A percentile compares a stretch with the other conserved stretches of the same genome.
Conservation (phyloP, 2,888 invertebrate species). For the Ophion obscuratus region DNA sequence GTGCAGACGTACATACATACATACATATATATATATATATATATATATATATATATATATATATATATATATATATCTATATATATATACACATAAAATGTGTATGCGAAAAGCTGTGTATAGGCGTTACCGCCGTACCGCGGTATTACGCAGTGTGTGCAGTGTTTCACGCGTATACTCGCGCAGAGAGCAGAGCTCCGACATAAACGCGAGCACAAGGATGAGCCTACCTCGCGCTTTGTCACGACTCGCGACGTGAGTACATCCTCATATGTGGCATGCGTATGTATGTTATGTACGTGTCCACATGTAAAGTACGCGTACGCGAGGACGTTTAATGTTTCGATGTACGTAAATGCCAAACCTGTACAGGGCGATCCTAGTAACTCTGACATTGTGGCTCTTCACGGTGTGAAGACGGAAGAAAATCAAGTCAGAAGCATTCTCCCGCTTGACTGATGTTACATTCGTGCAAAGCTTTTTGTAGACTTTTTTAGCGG, state of each 20-base stretch:
- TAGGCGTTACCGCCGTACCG: slow-evolving; percentile 10
- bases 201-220: slow-evolving; percentile 37
- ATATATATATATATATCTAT: not conserved
- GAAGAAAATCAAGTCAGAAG: not conserved
- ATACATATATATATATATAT: not conserved
- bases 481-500: no score
- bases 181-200: slow-evolving; percentile 16
- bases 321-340: slow-evolving; percentile 11
- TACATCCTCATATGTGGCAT: slow-evolving; percentile 37
- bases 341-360: slow-evolving; percentile 41
- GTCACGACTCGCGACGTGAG: slow-evolving; percentile 55
- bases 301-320: slow-evolving; percentile 12
- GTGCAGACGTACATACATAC: not conserved
- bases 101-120: slow-evolving; percentile 21
- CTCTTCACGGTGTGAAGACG: not conserved
- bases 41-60: slow-evolving; percentile 8
- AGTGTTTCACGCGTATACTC: slow-evolving; percentile 34
- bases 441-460: not conserved
- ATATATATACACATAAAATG: slow-evolving; percentile 23
- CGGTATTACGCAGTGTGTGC: slow-evolving; percentile 37
- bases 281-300: slow-evolving; percentile 4
- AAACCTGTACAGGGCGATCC: not conserved
- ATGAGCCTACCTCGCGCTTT: slow-evolving; percentile 45
- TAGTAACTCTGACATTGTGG: not conserved
- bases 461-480: no score